A percentile compares a stretch with the other conserved stretches of the same genome.
Evolutionary conservation across 2,888 invertebrate species (phyloP).

Genomic region (Tanytarsus gracilentus): DNA sequence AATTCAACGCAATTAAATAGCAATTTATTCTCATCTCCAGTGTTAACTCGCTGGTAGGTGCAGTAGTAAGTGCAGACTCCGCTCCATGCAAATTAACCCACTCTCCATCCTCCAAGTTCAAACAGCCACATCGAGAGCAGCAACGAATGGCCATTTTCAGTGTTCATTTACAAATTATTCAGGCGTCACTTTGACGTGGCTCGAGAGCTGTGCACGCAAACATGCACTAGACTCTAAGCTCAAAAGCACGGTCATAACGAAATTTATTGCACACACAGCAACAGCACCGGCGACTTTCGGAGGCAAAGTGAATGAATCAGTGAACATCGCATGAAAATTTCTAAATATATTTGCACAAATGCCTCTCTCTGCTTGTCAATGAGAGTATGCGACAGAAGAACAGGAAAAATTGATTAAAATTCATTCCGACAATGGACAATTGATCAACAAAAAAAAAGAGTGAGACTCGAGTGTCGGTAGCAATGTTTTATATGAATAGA

Average conservation of each 20-base stretch:
- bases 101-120: not conserved
- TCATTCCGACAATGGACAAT: conserved; percentile 10
- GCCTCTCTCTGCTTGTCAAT: too few relatives aligned
- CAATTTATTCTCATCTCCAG: conserved; percentile 2
- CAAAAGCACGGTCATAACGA: too few relatives aligned
- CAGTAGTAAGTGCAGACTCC: not conserved
- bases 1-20: conserved; percentile 8
- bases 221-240: too few relatives aligned
- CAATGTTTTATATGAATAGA: too few relatives aligned
- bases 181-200: conserved; percentile 5
- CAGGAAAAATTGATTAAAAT: conserved; percentile 3
- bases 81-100: not conserved
- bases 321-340: too few relatives aligned
- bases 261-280: too few relatives aligned
- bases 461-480: too few relatives aligned
- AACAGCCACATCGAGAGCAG: not conserved
- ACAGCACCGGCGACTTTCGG: too few relatives aligned
- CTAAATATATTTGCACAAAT: too few relatives aligned
- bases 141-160: not conserved
- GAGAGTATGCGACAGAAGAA: not conserved
- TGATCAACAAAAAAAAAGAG: not conserved
- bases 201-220: not conserved
- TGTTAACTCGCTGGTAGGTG: not conserved
- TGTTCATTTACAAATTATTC: conserved; percentile 15
- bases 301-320: too few relatives aligned